Percentiles rank a stretch among this genome's conserved stretches.
Evolutionary conservation across 2,113 vertebrate species (phyloP).

Genomic region (Zeus faber): DNA sequence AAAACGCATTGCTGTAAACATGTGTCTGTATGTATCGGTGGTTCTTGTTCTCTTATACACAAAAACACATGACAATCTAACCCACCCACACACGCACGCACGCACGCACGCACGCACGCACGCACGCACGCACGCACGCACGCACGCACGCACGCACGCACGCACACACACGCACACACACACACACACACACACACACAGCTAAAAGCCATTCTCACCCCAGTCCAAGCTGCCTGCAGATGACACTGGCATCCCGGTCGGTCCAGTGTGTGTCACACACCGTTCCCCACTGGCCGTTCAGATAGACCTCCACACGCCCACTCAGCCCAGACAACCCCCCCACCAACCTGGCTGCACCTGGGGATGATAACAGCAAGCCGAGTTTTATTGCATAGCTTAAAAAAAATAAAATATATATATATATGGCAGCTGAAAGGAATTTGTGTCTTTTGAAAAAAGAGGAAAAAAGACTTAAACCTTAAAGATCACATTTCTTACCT

Average conservation of each 20-base stretch:
- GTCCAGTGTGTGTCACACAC: slow-evolving; percentile 84
- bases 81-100: neutral
- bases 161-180: neutral
- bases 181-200: neutral
- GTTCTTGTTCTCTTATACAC: too few relatives aligned
- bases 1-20: neutral
- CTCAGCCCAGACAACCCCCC: slow-evolving; percentile 60
- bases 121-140: neutral
- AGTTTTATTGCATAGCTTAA: too few relatives aligned
- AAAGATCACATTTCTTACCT: too few relatives aligned
- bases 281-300: slow-evolving; percentile 79
- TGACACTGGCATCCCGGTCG: slow-evolving; percentile 82
- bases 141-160: neutral
- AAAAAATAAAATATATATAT: too few relatives aligned
- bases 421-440: too few relatives aligned
- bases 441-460: too few relatives aligned
- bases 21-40: neutral
- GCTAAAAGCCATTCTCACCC: slow-evolving; percentile 60
- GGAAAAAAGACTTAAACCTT: too few relatives aligned
- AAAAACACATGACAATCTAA: neutral
- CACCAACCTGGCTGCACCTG: slow-evolving; percentile 77
- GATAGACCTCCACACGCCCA: slow-evolving; percentile 78
- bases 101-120: neutral
- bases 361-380: slow-evolving; percentile 4
- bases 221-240: slow-evolving; percentile 83